Base-by-base conservation (phyloP, 2,113 vertebrate species). In the Bombycilla garrulus region DNA sequence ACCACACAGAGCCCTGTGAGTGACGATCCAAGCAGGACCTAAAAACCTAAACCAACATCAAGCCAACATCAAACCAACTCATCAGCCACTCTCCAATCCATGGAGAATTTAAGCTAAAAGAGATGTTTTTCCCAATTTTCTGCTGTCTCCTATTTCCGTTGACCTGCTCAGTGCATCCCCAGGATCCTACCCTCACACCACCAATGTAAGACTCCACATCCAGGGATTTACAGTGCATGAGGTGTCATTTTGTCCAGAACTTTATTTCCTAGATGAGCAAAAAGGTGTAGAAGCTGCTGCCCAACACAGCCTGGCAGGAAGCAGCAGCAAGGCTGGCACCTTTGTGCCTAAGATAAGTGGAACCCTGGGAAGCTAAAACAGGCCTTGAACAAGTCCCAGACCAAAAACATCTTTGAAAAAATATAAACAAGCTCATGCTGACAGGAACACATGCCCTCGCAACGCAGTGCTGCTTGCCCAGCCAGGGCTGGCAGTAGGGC, bases 401-500 rank as follows among this genome's bases (percentile, higher is more conserved):
- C 20, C 0, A 1, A 69, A 73, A 81, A 31, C 20, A 12, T 6
- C 47, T 60, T 82, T 11, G 3, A 80, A 76, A 62, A 51, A 6
- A 13, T 19, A 35, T 2, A 21, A 86, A 53, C 19, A 64, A 71
- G 29, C 69, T 77, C 11, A 13, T 7, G 36, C 4, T 29, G 73
- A 38, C 26, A 80, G 73, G 44, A 54, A 64, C 15, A 20, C 0
- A 2, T 7, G 58, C 69, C 62, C 66, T 23, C 0, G 1, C 57
- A 26, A 64, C 3, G 1, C 0, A 1, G 61, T 33, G 53, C 74
- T 16, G 36, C 1, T 5, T 29, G 38, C 78, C 81, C 33, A 10
- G 86, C 64, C 2, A 1, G 0, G 35, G 38, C 9, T 9, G 35
- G 73, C 10, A 7, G 3, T 0, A 23, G 33, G 82, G 85, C 72